These are phyloP conservation scores for Alosa sapidissima DNA, from an alignment of 2,797 vertebrate species.

Conservation along the genomic window DNA sequence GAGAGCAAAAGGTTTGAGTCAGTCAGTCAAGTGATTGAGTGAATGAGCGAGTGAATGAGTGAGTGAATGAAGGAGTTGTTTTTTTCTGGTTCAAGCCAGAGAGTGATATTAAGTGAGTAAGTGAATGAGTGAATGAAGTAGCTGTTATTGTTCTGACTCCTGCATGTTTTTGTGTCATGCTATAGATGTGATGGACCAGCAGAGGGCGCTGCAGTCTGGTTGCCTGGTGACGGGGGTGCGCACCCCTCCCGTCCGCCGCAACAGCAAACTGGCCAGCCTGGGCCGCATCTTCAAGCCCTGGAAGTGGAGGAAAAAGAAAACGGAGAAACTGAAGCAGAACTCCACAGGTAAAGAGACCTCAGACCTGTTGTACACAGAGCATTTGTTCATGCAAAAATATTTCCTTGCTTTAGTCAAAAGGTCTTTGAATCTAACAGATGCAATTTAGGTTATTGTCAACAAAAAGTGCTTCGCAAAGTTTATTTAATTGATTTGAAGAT, in stretches of 20 bases:
- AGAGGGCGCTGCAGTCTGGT: constrained; percentile 82
- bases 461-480: no score
- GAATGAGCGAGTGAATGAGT: neutral
- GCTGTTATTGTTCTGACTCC: neutral
- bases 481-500: neutral
- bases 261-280: constrained; percentile 92
- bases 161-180: constrained; percentile 42
- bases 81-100: neutral
- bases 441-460: no score
- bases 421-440: no score
- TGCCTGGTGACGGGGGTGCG: constrained; percentile 89
- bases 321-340: constrained; percentile 88
- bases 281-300: constrained; percentile 97
- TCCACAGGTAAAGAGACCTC: constrained; percentile 69
- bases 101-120: neutral
- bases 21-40: neutral
- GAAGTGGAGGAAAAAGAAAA: constrained; percentile 99
- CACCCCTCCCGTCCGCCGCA: constrained; percentile 89
- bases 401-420: no score
- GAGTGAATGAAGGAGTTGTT: neutral
- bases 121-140: neutral
- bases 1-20: neutral
- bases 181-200: constrained; percentile 90
- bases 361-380: neutral
- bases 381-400: no score